phyloP scores from a whole-genome alignment of 2,888 invertebrate genomes.

The Agriopis leucophaearia region DNA sequence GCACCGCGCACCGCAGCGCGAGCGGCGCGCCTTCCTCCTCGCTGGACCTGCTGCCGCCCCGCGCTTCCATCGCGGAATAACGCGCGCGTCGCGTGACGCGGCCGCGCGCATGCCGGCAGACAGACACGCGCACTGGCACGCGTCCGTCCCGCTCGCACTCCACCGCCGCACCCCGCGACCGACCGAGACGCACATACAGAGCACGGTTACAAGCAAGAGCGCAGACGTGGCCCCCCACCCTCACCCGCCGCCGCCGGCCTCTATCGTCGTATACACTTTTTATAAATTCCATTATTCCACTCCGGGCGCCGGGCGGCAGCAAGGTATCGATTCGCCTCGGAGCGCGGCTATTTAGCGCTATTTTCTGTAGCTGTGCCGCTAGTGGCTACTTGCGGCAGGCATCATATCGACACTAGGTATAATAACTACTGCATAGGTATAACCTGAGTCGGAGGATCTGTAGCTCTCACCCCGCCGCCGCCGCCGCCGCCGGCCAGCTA shows the following conservation, averaged over 20 bases:
- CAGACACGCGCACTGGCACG: conserved; percentile 76
- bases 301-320: neutral
- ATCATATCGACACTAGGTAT: too few species aligned
- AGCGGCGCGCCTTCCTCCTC: conserved; percentile 18
- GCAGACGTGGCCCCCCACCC: conserved; percentile 63
- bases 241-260: conserved; percentile 17
- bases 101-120: conserved; percentile 73
- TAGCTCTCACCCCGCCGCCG: too few species aligned
- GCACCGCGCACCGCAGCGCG: conserved; percentile 38
- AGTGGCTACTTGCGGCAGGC: neutral
- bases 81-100: conserved; percentile 50
- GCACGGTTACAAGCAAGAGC: conserved; percentile 78
- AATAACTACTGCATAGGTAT: too few species aligned
- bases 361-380: neutral
- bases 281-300: conserved; percentile 8
- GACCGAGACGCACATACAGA: conserved; percentile 56
- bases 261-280: conserved; percentile 8
- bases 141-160: conserved; percentile 62
- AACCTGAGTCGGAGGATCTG: too few species aligned
- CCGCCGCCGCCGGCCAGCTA: too few species aligned
- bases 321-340: conserved; percentile 13
- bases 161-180: conserved; percentile 17
- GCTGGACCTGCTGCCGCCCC: conserved; percentile 35
- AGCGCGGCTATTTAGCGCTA: conserved; percentile 10
- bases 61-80: conserved; percentile 27